Base-by-base conservation (phyloP, 2,888 invertebrate genomes). In the Homarus gammarus region DNA sequence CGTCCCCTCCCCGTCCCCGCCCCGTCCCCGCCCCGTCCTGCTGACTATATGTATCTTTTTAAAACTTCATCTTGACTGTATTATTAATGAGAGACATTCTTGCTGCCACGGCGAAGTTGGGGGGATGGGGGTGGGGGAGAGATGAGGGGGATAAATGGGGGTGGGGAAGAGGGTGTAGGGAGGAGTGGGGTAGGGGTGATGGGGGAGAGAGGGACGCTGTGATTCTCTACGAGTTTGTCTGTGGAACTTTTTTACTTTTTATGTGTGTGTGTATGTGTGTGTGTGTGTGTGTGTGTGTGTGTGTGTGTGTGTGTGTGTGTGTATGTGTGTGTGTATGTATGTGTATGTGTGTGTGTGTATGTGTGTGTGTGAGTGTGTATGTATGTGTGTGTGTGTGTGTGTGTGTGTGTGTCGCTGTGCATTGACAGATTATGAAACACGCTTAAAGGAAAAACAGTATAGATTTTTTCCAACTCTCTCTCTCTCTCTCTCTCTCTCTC, bases 291-390 rank as follows among this genome's bases (percentile, higher is more conserved):
- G n/a, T 73, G n/a, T 73, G 40, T 73, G n/a, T 73, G n/a, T 73
- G 40, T 73, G n/a, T 73, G n/a, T 73, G 12, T 73, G 12, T 73
- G 12, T 33, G 12, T 73, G 33, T 33, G 5, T 73, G n/a, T 73
- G 40, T 40, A n/a, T 33, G 36, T 73, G 72, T 72, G 72, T 72
- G 72, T 72, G 72, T 72, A 72, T 72, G 72, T 72, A 72, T 72
- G 73, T 73, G 38, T 73, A 73, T 73, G 73, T 73, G 73, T 73
- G 38, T 73, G 73, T 73, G 73, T 73, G 73, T 73, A 73, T 73
- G 73, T 73, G 73, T 73, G 73, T 73, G 73, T 73, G 73, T 73
- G 73, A 73, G 73, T 73, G 38, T 73, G 73, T 73, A 73, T 73
- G 73, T 75, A 44, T 75, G 75, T 75, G 75, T 75, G 75, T 75